phyloP scores from a whole-genome alignment of 2,797 vertebrate species.

The Lagorchestes hirsutus region DNA sequence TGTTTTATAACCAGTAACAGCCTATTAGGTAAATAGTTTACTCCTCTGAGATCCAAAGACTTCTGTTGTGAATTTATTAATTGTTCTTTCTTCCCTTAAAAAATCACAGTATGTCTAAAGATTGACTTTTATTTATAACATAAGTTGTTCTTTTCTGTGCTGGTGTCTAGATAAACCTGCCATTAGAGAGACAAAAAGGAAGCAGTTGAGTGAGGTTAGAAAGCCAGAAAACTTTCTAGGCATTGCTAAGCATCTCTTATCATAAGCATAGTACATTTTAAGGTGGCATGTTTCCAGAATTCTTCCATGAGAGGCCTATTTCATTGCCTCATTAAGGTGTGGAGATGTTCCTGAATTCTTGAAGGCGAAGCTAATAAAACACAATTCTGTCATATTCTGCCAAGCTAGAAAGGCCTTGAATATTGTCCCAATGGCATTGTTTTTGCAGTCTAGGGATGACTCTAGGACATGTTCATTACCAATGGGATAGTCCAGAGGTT shows the following conservation, averaged over 20 bases:
- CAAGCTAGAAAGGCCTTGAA: neutral
- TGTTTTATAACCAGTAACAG: neutral
- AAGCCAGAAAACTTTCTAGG: neutral
- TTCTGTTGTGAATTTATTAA: neutral
- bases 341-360: neutral
- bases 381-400: neutral
- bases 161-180: neutral
- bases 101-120: neutral
- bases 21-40: neutral
- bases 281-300: neutral
- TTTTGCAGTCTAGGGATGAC: neutral
- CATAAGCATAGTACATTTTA: neutral
- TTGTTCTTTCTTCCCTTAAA: neutral
- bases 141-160: neutral
- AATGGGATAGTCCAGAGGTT: neutral
- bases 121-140: neutral
- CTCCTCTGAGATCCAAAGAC: neutral
- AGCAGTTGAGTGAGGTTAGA: neutral
- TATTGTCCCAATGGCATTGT: neutral
- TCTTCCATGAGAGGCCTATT: neutral
- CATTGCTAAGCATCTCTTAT: neutral
- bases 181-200: neutral
- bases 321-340: neutral
- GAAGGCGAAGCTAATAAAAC: neutral
- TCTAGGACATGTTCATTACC: neutral